Base-by-base conservation (phyloP, 2,113 vertebrate species). In the Equus przewalskii region DNA sequence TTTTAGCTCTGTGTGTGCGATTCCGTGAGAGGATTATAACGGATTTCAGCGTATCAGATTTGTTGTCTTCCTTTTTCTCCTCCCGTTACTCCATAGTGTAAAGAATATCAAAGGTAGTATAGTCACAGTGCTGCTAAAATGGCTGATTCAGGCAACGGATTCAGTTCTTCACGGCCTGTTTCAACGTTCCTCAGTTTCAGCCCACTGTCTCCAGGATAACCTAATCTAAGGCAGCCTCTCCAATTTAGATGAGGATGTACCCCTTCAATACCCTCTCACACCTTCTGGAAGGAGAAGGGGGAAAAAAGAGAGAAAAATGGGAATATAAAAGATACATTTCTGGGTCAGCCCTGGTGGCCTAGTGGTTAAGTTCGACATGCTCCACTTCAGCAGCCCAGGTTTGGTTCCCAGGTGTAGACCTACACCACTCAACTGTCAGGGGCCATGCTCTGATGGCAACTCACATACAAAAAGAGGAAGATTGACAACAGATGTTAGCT, bases 21-120 rank as follows among this genome's bases (percentile, higher is more conserved):
- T 92, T 80, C 92, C 69, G 11, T 24, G 72, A 93, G 46, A 67
- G 58, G 19, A 73, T 73, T 95, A 28, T 62, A 89, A 83, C 49
- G 64, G 67, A 79, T 69, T 92, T 82, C 81, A 60, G 24, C 54
- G 60, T 82, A 65, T 93, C 72, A 76, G 58, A 78, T 80, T 94
- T 89, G 72, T 46, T 97, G 51, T 13, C 46, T 64, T 92, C 62
- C 60, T 19, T 73, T 91, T 49, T 75, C 73, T 83, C 51, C 88
- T 97, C 62, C 84, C 62, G 69, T 87, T 72, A 58, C 64, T 21
- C 87, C 46, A 54, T n/a, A 64, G 96, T 90, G 46, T 44, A 69
- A 82, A 94, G 84, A 86, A 51, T 60, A 30, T 58, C 49, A 92
- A 89, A 62, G 36, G 56, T 1, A 51, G 62, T 46, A 10, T 81